Conservation (phyloP, 2,797 vertebrate species). For the Lepilemur septentrionalis region DNA sequence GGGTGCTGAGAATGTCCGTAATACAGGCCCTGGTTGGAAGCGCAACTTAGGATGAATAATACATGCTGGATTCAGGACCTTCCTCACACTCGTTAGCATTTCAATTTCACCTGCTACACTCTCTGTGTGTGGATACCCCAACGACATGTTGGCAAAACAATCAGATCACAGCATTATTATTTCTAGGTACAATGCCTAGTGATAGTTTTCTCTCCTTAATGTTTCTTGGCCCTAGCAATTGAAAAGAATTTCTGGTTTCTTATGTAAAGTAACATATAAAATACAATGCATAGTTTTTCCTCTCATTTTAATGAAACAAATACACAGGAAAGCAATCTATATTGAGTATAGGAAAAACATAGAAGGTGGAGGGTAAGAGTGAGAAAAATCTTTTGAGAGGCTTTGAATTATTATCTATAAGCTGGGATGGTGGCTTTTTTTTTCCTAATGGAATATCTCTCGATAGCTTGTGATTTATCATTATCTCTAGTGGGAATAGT, state of each 20-base stretch:
- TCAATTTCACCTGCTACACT: not conserved
- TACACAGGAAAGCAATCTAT: not conserved
- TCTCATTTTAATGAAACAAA: not conserved
- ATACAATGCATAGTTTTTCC: not conserved
- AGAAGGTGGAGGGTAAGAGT: not conserved
- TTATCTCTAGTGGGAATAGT: not conserved
- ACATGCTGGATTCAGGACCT: not conserved
- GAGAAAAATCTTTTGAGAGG: not conserved
- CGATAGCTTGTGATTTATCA: not conserved
- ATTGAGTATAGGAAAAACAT: not conserved
- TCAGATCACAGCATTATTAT: not conserved
- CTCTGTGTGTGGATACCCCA: not conserved
- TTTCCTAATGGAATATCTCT: not conserved
- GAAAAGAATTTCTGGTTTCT: not conserved
- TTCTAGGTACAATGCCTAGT: not conserved
- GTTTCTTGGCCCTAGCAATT: not conserved
- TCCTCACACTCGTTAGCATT: not conserved
- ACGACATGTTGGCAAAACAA: not conserved
- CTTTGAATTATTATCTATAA: not conserved
- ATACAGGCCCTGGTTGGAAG: not conserved
- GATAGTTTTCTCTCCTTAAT: not conserved
- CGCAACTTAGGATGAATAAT: not conserved
- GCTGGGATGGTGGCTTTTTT: not conserved
- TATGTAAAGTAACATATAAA: not conserved
- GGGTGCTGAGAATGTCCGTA: not conserved